A percentile compares a stretch with the other conserved stretches of the same genome.
phyloP scores from a whole-genome alignment of 2,797 vertebrate species.

The Labroides dimidiatus region DNA sequence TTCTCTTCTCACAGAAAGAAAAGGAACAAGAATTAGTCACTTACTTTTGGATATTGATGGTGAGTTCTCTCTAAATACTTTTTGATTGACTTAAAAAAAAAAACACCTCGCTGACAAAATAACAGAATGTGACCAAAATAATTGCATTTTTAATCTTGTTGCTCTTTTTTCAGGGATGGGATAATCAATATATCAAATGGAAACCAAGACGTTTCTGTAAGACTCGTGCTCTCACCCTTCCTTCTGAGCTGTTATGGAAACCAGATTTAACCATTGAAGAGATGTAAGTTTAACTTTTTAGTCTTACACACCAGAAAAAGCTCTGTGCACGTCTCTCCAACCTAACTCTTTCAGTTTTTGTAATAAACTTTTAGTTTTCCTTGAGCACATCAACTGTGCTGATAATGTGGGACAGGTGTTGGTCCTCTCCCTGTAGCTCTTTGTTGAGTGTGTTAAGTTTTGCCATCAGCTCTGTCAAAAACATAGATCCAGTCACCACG shows the following conservation, averaged over 20 bases:
- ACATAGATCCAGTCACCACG: background rate
- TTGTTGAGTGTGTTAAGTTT: constrained; percentile 1
- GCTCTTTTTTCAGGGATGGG: constrained; percentile 40
- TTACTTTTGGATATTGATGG: background rate
- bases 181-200: constrained; percentile 45
- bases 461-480: background rate
- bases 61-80: background rate
- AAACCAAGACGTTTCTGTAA: constrained; percentile 44
- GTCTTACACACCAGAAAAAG: too few relatives aligned
- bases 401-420: constrained; percentile 9
- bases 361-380: too few relatives aligned
- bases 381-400: background rate
- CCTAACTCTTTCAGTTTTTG: too few relatives aligned
- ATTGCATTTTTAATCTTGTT: background rate
- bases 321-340: too few relatives aligned
- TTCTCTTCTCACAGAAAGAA: background rate
- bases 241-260: constrained; percentile 42
- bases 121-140: background rate
- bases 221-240: constrained; percentile 25
- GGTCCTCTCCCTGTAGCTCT: background rate
- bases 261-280: constrained; percentile 56
- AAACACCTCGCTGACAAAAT: background rate
- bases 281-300: constrained; percentile 38
- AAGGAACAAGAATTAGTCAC: background rate
- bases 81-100: background rate